Percentiles rank a stretch among this genome's conserved stretches.
phyloP scores from a whole-genome alignment of 1,140 invertebrate genomes.

The Idris sp. region DNA sequence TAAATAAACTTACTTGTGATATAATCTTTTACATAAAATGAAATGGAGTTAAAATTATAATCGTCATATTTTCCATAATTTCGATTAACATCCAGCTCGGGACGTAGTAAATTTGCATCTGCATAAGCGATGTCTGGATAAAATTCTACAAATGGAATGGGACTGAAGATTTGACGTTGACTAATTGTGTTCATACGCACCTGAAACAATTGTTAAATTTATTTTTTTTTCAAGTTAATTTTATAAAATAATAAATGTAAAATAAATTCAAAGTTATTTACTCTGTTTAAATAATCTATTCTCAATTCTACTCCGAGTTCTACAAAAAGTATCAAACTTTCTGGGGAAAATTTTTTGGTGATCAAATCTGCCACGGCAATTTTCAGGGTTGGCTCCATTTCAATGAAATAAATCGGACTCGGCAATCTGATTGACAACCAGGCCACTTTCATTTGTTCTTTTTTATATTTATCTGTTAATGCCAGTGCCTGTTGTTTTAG shows the following conservation, averaged over 20 bases:
- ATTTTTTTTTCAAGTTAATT: constrained; percentile 12
- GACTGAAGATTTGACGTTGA: constrained; percentile 88
- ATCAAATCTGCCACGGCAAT: constrained; percentile 86
- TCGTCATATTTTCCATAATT: constrained; percentile 89
- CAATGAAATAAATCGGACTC: constrained; percentile 65
- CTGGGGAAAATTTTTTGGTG: constrained; percentile 83
- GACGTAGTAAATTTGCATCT: constrained; percentile 77
- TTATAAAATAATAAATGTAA: not conserved
- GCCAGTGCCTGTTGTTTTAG: constrained; percentile 82
- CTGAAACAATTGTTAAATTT: constrained; percentile 69
- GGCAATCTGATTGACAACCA: constrained; percentile 85
- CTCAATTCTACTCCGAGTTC: constrained; percentile 84
- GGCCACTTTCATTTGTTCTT: constrained; percentile 83
- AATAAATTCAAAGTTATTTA: too few species aligned
- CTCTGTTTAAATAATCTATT: constrained; percentile 90
- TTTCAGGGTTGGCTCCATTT: constrained; percentile 77
- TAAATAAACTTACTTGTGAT: constrained; percentile 79
- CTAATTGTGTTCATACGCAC: constrained; percentile 91
- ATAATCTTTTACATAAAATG: constrained; percentile 92
- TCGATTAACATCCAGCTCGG: constrained; percentile 85
- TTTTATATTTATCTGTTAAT: constrained; percentile 84
- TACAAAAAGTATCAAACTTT: constrained; percentile 84
- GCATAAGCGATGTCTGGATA: constrained; percentile 82
- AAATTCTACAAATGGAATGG: constrained; percentile 89
- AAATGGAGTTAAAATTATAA: constrained; percentile 84